Conservation (phyloP, 2,888 invertebrate species). For the Dyspetes luteomarginatus region DNA sequence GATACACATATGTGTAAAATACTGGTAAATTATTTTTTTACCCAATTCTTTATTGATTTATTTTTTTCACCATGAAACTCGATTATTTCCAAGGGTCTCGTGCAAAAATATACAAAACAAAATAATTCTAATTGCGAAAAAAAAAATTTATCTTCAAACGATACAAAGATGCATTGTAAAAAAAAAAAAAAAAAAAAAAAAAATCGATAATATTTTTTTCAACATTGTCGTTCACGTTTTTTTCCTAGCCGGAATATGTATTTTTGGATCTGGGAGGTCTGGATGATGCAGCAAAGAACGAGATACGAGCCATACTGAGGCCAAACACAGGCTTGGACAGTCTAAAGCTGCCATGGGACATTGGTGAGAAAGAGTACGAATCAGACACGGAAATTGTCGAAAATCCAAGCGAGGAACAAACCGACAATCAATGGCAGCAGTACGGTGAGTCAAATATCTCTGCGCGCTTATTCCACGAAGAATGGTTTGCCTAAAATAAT, state of each 20-base stretch:
- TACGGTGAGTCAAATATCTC: slow-evolving; percentile 72
- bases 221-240: too few species aligned
- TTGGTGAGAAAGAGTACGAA: slow-evolving; percentile 72
- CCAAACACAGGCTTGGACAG: slow-evolving; percentile 70
- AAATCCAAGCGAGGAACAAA: slow-evolving; percentile 68
- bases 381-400: slow-evolving; percentile 65
- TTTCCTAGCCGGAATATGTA: slow-evolving; percentile 75
- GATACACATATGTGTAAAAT: too few species aligned
- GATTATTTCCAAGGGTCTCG: too few species aligned
- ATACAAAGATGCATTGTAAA: too few species aligned
- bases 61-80: too few species aligned
- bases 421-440: slow-evolving; percentile 74
- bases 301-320: slow-evolving; percentile 74
- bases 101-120: too few species aligned
- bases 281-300: slow-evolving; percentile 73
- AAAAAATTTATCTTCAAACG: too few species aligned
- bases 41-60: too few species aligned
- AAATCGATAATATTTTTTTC: too few species aligned
- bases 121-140: too few species aligned
- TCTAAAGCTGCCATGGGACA: slow-evolving; percentile 78
- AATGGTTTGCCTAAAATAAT: slow-evolving; percentile 20
- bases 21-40: too few species aligned
- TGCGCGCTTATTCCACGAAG: neutral
- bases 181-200: too few species aligned
- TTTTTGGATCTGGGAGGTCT: slow-evolving; percentile 77